These are phyloP conservation scores for Dolichoris vasculosae DNA, from an alignment of 1,140 invertebrate species.

Conservation along the genomic window DNA sequence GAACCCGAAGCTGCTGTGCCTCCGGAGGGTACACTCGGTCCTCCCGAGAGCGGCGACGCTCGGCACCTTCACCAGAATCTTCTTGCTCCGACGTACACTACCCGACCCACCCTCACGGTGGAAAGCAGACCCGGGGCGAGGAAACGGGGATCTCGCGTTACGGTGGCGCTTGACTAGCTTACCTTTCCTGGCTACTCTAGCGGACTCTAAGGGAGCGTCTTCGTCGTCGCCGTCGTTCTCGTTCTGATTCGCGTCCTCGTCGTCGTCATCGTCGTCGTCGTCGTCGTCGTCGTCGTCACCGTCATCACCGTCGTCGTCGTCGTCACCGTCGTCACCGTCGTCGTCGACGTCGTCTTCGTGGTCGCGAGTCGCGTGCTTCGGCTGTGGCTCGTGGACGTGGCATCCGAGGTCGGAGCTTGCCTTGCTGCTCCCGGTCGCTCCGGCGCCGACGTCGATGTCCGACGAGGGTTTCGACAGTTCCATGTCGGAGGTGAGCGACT, in stretches of 20 bases:
- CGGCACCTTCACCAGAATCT: constrained; percentile 30
- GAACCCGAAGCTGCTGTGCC: constrained; percentile 61
- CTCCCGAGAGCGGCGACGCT: constrained; percentile 1
- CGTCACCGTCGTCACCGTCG: too few relatives aligned
- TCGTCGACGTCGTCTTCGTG: too few relatives aligned
- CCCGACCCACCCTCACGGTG: not conserved
- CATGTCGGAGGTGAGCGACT: constrained; percentile 70
- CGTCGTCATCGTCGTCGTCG: too few relatives aligned
- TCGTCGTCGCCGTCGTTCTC: too few relatives aligned
- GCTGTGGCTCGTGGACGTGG: constrained; percentile 11
- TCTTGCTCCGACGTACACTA: constrained; percentile 49
- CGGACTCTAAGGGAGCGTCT: constrained; percentile 55
- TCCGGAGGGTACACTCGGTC: constrained; percentile 45
- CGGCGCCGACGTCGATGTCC: constrained; percentile 64
- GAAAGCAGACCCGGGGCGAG: not conserved
- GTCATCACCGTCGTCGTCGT: too few relatives aligned
- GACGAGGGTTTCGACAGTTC: constrained; percentile 69
- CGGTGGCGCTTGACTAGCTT: constrained; percentile 61
- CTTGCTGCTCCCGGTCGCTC: constrained; percentile 58
- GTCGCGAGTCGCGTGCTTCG: constrained; percentile 17
- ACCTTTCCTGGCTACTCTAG: constrained; percentile 71
- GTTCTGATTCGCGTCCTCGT: too few relatives aligned
- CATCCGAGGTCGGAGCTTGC: constrained; percentile 59
- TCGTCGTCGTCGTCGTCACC: too few relatives aligned
- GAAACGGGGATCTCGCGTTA: not conserved